Percentiles rank a stretch among this genome's conserved stretches.
Conservation (phyloP, 2,113 vertebrate species). For the Henicopernis longicauda region DNA sequence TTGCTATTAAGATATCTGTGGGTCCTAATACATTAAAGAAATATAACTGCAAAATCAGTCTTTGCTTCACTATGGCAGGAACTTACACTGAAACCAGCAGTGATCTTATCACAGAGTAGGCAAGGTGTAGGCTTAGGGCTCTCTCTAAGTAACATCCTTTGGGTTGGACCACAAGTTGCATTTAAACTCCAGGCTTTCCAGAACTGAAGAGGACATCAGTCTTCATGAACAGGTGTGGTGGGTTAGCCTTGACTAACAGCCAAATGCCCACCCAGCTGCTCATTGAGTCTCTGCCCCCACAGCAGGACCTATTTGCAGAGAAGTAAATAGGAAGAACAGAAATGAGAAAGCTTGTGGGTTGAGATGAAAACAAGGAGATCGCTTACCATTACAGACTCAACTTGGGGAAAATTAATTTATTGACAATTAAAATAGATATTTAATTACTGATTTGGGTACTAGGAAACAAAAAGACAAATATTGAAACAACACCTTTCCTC, state of each 20-base stretch:
- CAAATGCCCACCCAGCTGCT: neutral
- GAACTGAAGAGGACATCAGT: neutral
- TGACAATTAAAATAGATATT: neutral
- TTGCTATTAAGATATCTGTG: neutral
- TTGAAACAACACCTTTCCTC: neutral
- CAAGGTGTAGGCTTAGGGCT: neutral
- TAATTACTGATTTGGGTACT: neutral
- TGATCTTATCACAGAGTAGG: neutral
- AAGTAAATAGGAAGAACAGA: neutral
- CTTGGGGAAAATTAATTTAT: neutral
- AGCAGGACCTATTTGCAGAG: neutral
- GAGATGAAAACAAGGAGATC: neutral
- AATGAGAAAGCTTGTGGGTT: neutral
- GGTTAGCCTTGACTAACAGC: neutral
- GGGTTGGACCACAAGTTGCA: neutral
- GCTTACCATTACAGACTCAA: neutral
- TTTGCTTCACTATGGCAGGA: neutral
- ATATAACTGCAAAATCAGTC: neutral
- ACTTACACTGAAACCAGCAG: neutral
- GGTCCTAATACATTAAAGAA: neutral
- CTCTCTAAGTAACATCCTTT: neutral
- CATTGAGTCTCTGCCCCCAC: neutral
- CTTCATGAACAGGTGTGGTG: neutral
- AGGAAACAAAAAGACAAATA: neutral
- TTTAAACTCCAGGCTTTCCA: neutral